Conservation (phyloP, 2,113 vertebrate species). For the Grammomys dolichurus region DNA sequence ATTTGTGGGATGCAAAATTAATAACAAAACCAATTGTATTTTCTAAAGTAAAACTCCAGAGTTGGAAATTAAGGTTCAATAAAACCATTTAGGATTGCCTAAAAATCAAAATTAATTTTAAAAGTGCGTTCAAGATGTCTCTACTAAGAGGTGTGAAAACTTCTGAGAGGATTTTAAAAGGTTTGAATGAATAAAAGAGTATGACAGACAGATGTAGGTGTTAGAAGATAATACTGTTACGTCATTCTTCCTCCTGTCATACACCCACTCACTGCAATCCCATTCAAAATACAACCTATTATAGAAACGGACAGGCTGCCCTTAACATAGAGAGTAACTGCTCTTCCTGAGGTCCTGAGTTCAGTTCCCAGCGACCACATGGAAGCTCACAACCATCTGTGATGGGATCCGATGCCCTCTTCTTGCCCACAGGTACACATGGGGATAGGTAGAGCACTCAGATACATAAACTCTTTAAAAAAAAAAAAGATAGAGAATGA, state of each 20-base stretch:
- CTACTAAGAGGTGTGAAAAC: neutral
- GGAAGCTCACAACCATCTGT: too few relatives aligned
- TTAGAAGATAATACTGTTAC: neutral
- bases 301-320: neutral
- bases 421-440: too few relatives aligned
- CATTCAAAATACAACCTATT: neutral
- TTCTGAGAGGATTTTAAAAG: neutral
- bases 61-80: neutral
- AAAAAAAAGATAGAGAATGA: neutral
- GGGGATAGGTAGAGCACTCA: too few relatives aligned
- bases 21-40: neutral
- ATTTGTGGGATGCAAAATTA: neutral
- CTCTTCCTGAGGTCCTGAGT: too few relatives aligned
- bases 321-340: neutral
- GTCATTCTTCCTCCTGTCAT: neutral
- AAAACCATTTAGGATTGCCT: neutral
- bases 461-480: too few relatives aligned
- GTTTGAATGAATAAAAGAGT: neutral
- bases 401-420: too few relatives aligned
- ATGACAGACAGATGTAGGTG: fast-evolving
- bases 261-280: neutral
- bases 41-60: neutral
- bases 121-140: neutral
- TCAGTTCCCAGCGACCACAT: too few relatives aligned
- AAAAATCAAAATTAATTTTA: neutral